Conservation (phyloP, 37 sponge, comb jelly and placozoan species). For the Dysidea cf. avara region DNA sequence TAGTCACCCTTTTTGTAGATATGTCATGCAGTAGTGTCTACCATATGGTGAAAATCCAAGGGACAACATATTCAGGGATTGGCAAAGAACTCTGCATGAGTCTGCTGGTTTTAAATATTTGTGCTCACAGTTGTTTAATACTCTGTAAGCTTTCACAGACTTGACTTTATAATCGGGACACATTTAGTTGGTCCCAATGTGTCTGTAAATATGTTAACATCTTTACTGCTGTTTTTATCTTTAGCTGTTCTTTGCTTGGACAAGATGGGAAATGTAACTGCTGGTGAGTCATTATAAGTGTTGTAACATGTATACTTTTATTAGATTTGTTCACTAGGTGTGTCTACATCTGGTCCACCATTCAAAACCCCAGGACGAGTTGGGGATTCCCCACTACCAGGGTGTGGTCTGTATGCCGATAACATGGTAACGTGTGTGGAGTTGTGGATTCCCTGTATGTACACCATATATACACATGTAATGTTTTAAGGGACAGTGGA, state of each 20-base stretch:
- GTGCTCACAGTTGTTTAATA: not conserved
- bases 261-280: conserved; percentile 31
- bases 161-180: not conserved
- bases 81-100: conserved; percentile 70
- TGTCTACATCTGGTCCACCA: conserved; percentile 80
- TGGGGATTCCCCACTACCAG: conserved; percentile 83
- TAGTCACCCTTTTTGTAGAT: too few species aligned
- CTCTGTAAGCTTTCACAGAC: not conserved
- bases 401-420: conserved; percentile 83
- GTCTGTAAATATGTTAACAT: not conserved
- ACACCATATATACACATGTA: too few species aligned
- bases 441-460: too few species aligned
- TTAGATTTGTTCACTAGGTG: too few species aligned
- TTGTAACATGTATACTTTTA: not conserved
- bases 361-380: conserved; percentile 72
- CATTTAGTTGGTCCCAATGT: not conserved
- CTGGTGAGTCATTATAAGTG: too few species aligned
- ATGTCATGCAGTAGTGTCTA: too few species aligned
- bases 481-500: not conserved
- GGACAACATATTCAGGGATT: too few species aligned
- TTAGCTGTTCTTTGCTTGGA: conserved; percentile 72
- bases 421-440: conserved; percentile 36
- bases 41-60: too few species aligned
- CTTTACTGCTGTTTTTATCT: not conserved
- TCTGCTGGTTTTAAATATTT: not conserved